phyloP scores from a whole-genome alignment of 2,113 vertebrate species.

The Austrofundulus limnaeus region DNA sequence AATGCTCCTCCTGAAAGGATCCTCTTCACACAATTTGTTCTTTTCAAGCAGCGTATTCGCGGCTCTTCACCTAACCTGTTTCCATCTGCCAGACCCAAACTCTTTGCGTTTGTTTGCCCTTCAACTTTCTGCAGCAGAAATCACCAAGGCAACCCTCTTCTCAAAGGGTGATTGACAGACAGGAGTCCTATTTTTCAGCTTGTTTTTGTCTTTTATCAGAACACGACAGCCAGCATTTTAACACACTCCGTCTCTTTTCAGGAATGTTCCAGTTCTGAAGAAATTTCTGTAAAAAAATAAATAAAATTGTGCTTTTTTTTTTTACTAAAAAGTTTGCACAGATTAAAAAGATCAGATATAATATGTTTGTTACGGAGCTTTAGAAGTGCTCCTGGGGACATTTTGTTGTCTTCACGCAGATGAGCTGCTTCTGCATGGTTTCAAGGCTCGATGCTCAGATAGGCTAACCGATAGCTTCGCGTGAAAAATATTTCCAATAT shows the following conservation, averaged over 20 bases:
- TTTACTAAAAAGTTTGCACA: background rate
- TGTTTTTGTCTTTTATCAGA: background rate
- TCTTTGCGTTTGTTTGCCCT: background rate
- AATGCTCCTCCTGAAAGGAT: background rate
- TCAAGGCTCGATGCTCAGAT: constrained; percentile 4
- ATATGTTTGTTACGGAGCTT: background rate
- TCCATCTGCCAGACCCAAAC: background rate
- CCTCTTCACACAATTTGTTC: background rate
- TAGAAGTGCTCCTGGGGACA: background rate
- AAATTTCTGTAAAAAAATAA: background rate
- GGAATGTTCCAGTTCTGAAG: background rate
- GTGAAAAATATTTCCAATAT: too few species aligned
- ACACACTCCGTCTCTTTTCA: background rate
- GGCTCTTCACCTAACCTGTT: background rate
- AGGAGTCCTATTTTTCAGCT: background rate
- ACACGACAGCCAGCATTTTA: background rate
- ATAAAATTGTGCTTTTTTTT: too few species aligned
- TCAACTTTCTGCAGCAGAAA: background rate
- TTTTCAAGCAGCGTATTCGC: background rate
- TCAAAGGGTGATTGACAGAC: background rate
- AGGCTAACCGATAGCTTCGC: constrained; percentile 4
- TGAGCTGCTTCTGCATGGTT: background rate
- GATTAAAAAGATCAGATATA: background rate
- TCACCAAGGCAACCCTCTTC: background rate
- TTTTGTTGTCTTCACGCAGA: background rate